Evolutionary conservation across 1,140 invertebrate genomes (phyloP), one percentile per base, ranked within the genome.

Genomic region (Propsilocerus akamusi): DNA sequence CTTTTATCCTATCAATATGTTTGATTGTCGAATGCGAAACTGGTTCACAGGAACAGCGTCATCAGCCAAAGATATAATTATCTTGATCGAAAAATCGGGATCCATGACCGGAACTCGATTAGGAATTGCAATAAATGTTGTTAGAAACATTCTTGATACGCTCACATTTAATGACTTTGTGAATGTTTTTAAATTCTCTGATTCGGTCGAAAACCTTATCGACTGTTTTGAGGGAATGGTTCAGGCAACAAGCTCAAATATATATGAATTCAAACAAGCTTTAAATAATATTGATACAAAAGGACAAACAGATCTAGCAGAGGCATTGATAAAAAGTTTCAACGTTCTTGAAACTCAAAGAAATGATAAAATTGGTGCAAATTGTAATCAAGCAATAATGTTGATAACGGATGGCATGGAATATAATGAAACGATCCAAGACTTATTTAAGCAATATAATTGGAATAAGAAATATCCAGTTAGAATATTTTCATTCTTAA

Each of bases 151-250:
- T 30, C 64, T 94, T 30, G 86, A 92, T 48, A 93, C 90, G 0
- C 72, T 94, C 5, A 86, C 80, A 26, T 86, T 89, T 59, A 87
- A 94, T 62, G 90, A 94, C 62, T 91, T 81, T 62, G 86, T 94
- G 46, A 89, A 89, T 59, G 78, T 94, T 41, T 77, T 87, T 54
- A 73, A 72, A 23, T 79, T 79, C 30, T 46, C 5, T 49, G 30
- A 26, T 6, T 3, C 26, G 14, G 11, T 32, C 5, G 17, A 22
- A 17, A 4, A 14, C 8, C 20, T 41, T 17, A 41, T 41, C 23
- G 34, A 41, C 2, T 41, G 34, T 17, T 7, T 8, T 46, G 8
- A 37, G 22, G 23, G 4, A 20, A 7, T 50, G 5, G 7, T 50
- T 11, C 65, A 85, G 68, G 86, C 86, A 0, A 88, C 80, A 58